Conservation (phyloP, 2,113 vertebrate genomes). For the Nipponia nippon region DNA sequence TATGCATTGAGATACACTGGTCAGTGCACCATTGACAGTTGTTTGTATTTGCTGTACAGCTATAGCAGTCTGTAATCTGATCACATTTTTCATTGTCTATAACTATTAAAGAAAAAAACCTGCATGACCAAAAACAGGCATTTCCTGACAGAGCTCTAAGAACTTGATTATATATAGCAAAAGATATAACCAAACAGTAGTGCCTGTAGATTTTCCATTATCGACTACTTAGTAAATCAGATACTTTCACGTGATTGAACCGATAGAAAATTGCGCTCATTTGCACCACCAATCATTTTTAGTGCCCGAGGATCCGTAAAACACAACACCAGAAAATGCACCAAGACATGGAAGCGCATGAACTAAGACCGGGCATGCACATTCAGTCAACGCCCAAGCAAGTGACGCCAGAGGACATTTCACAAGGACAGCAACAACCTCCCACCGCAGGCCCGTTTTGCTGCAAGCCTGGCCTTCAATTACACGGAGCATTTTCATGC, state of each 20-base stretch:
- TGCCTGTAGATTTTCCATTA: background rate
- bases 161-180: conserved; percentile 13
- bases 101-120: conserved; percentile 75
- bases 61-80: conserved; percentile 96
- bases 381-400: background rate
- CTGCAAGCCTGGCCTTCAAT: background rate
- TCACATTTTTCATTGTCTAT: conserved; percentile 88
- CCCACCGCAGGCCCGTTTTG: background rate
- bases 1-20: conserved; percentile 84
- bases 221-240: background rate
- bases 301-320: background rate
- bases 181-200: background rate
- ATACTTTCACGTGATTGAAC: background rate
- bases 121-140: conserved; percentile 60
- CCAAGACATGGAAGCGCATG: background rate
- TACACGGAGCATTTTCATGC: background rate
- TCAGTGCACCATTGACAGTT: conserved; percentile 92
- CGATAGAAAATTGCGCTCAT: background rate
- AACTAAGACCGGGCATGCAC: background rate
- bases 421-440: background rate
- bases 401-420: background rate
- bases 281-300: background rate
- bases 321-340: background rate
- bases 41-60: conserved; percentile 94
- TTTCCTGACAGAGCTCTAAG: conserved; percentile 41